Evolutionary conservation across 2,888 invertebrate genomes (phyloP), one percentile per base, ranked within the genome.

Genomic region (Cantharis flavilabris): DNA sequence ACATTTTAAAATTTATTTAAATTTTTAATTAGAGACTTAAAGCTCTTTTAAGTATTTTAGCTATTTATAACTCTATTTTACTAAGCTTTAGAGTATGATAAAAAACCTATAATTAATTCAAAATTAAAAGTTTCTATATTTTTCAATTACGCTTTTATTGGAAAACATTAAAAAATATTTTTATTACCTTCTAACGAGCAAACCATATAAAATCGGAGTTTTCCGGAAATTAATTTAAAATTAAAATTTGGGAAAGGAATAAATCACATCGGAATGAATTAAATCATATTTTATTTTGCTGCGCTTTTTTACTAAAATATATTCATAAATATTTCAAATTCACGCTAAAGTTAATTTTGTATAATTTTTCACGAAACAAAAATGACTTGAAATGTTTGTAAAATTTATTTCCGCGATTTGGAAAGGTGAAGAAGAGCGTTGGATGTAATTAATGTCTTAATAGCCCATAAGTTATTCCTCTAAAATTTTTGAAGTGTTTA

Each of bases 401-500:
- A 49, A 49, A 49, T 49, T 49, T 49, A 49, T 49, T 49, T 49
- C n/a, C n/a, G n/a, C 49, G 7, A 49, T 7, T 49, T 49, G n/a
- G 49, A 49, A 49, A 49, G 49, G 49, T 49, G 49, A 49, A 49
- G 49, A 49, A 49, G 49, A 49, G 49, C 49, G 49, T 49, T 49
- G n/a, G n/a, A 49, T 49, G 49, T 49, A 49, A 49, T 49, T 49
- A 49, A 49, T 49, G 49, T 49, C 70, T 75, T 75, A 70, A 75
- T 75, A 75, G 62, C 70, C 70, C 71, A 70, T 23, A 63, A 64
- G 70, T 73, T 63, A 73, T 69, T 73, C 64, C 63, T 63, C 65
- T 64, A 64, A 71, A 71, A 33, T 71, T 75, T 70, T 26, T 65
- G 70, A 62, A 75, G 72, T 75, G 72, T 72, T 49, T 75, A 75